Evolutionary conservation across 2,113 vertebrate species (phyloP), one percentile per base, ranked within the genome.

Genomic region (Prunella fulvescens): DNA sequence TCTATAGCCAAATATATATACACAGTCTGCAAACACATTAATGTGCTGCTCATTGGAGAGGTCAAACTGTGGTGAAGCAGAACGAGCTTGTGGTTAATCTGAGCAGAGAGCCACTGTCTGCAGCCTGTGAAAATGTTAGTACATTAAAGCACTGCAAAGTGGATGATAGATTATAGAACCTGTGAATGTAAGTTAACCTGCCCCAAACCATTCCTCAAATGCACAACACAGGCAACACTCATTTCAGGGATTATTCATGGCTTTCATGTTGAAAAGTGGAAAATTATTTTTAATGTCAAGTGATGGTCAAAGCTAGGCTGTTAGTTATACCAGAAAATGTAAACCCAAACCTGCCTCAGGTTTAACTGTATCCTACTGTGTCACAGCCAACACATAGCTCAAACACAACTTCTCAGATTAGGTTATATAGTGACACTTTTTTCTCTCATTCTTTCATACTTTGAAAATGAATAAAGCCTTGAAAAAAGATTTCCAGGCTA

Each of bases 161-260:
- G 78, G 83, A 88, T 95, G 93, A 95, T 53, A 94, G 85, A 94
- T 95, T 93, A 76, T 65, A 91, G 79, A 86, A 94, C 66, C 50
- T 47, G 15, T 39, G 62, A 90, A 88, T 2, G 13, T 50, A 87
- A 85, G 45, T 40, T 37, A 80, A 65, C 61, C 74, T 82, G 62
- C 35, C 65, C 57, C 73, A 81, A 88, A 84, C 25, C 6, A 10
- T 95, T 95, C 95, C 94, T 97, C 90, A 97, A 95, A 92, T 88
- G 78, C 94, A 86, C 62, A 51, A 65, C 2, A 9, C 3, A 3
- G 26, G 86, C 6, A 12, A 80, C 45, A 35, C 45, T 88, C 50
- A 37, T 50, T 93, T 73, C 8, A 4, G 70, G 37, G 31, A 81
- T 92, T 86, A 95, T 60, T 96, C 74, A 86, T 1, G 0, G 25